Percentiles rank a stretch among this genome's conserved stretches.
Conservation (phyloP, 2,797 vertebrate species). For the Takifugu rubripes region DNA sequence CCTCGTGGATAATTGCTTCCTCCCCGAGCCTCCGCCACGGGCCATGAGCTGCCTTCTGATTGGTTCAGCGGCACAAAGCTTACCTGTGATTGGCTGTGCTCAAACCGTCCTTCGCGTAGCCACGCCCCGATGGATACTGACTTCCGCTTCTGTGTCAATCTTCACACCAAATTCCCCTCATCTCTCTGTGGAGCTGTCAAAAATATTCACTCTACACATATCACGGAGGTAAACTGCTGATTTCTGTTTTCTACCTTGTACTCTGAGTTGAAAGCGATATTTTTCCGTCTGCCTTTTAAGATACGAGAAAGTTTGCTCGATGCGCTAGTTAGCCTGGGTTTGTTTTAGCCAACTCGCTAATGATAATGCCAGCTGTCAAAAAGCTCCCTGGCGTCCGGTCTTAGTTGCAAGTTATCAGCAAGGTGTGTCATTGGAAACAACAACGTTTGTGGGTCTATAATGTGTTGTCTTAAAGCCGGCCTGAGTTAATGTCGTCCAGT, state of each 20-base stretch:
- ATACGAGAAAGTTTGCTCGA: conserved; percentile 16
- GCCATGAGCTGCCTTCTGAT: conserved; percentile 9
- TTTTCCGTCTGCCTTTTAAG: background rate
- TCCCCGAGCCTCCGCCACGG: no score
- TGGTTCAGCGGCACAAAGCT: conserved; percentile 7
- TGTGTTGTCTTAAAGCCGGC: background rate
- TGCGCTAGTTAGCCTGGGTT: conserved; percentile 37
- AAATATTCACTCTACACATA: conserved; percentile 1
- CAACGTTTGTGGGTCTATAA: background rate
- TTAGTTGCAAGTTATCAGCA: no score
- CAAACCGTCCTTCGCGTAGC: conserved; percentile 8
- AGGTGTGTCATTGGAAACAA: no score
- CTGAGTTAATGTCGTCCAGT: background rate
- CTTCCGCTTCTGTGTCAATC: conserved; percentile 75
- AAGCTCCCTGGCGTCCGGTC: conserved; percentile 1
- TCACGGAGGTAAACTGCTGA: background rate
- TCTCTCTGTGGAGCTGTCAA: conserved; percentile 34
- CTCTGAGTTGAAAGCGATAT: background rate
- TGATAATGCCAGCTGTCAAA: conserved; percentile 54
- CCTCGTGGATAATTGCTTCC: no score
- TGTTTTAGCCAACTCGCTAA: conserved; percentile 46
- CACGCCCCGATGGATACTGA: conserved; percentile 36
- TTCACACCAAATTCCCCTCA: conserved; percentile 29
- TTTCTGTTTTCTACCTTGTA: background rate
- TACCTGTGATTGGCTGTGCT: conserved; percentile 33